A percentile compares a stretch with the other conserved stretches of the same genome.
These are phyloP conservation scores for Carassius auratus DNA, from an alignment of 2,113 vertebrate genomes.

Conservation along the genomic window DNA sequence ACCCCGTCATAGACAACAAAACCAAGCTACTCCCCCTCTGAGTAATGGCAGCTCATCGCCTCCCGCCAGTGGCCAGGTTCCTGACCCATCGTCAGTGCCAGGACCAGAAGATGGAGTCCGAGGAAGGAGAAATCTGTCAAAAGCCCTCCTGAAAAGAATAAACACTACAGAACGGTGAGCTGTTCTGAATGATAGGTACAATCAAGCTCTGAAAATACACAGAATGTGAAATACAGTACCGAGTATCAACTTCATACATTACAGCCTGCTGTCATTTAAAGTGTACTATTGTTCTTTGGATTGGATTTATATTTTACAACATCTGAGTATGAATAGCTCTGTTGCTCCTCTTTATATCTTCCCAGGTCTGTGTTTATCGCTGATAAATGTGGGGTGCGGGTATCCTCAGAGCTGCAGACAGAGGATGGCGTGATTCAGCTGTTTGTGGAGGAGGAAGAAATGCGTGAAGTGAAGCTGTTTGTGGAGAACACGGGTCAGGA, in stretches of 20 bases:
- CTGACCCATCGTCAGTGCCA: not conserved
- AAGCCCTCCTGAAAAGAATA: constrained; percentile 59
- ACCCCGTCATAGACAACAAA: not conserved
- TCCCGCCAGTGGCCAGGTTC: not conserved
- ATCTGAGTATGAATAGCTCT: not conserved
- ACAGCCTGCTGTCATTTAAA: not conserved
- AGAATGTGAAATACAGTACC: not conserved
- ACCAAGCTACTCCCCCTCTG: not conserved
- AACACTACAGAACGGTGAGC: constrained; percentile 47
- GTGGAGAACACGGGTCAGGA: constrained; percentile 76
- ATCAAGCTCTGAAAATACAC: not conserved
- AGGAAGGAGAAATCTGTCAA: constrained; percentile 61
- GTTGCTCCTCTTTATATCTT: constrained; percentile 19
- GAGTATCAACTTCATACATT: too few relatives aligned
- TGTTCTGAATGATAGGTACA: not conserved
- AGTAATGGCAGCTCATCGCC: not conserved
- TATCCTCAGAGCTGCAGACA: constrained; percentile 64
- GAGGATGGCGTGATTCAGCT: constrained; percentile 76
- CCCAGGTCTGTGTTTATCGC: constrained; percentile 73
- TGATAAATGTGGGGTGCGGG: constrained; percentile 77
- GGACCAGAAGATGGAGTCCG: constrained; percentile 52
- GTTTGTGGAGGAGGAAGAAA: constrained; percentile 51
- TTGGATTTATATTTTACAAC: not conserved
- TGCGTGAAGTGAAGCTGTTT: constrained; percentile 61
- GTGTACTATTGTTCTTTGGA: not conserved